Evolutionary conservation across 2,888 invertebrate species (phyloP).

Genomic region (Drosophila fungiperda): DNA sequence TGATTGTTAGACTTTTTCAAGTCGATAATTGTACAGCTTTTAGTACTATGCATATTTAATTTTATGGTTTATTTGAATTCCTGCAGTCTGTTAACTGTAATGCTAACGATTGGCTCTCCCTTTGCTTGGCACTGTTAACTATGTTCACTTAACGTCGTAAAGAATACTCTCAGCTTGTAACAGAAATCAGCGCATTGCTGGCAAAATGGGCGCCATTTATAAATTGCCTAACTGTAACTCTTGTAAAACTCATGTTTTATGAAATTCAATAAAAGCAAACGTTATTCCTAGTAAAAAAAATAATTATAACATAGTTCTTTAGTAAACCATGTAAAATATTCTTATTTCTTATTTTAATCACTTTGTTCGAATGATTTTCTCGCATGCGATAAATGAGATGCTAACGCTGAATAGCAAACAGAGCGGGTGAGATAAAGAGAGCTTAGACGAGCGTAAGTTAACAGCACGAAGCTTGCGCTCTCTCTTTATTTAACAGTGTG

Average conservation of each 20-base stretch:
- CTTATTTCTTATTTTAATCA: not conserved
- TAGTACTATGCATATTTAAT: constrained; percentile 34
- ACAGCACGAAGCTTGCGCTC: constrained; percentile 42
- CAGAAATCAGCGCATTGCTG: constrained; percentile 22
- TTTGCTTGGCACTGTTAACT: constrained; percentile 34
- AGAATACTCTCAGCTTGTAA: constrained; percentile 19
- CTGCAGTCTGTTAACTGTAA: constrained; percentile 10
- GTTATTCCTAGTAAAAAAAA: not conserved
- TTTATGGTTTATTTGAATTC: constrained; percentile 23
- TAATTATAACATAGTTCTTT: not conserved
- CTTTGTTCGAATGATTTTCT: constrained; percentile 3
- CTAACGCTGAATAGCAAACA: constrained; percentile 37
- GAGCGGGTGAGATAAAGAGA: constrained; percentile 20
- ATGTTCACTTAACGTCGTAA: constrained; percentile 13
- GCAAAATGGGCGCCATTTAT: constrained; percentile 29
- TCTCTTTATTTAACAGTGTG: constrained; percentile 43
- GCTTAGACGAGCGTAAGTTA: constrained; percentile 19
- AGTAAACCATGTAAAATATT: too few species aligned
- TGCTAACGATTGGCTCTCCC: constrained; percentile 8
- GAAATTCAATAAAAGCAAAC: not conserved
- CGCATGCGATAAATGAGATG: constrained; percentile 48
- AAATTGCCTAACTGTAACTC: not conserved
- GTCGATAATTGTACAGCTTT: not conserved
- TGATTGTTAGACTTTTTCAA: not conserved
- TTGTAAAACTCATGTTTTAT: not conserved